Evolutionary conservation across 1,140 invertebrate species (phyloP).

Genomic region (Pentalonia nigronervosa): DNA sequence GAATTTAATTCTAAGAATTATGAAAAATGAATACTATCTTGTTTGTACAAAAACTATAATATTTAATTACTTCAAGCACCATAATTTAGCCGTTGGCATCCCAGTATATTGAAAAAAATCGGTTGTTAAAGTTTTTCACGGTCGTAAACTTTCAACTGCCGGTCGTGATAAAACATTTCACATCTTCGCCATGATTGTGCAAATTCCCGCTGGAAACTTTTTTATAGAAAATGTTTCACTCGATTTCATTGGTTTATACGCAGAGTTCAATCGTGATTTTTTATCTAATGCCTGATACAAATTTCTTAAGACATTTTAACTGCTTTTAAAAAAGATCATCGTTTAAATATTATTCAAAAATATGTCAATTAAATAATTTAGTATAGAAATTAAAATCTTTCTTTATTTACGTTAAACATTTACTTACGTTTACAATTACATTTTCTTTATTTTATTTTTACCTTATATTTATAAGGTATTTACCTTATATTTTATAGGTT

Average conservation of each 20-base stretch:
- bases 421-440: background rate
- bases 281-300: background rate
- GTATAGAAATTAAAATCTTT: background rate
- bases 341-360: background rate
- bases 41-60: background rate
- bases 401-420: background rate
- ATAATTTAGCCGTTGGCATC: background rate
- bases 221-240: background rate
- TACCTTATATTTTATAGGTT: too few relatives aligned
- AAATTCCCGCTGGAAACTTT: background rate
- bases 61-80: background rate
- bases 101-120: background rate
- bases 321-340: background rate
- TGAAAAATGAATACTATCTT: background rate
- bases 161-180: conserved; percentile 11
- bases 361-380: background rate
- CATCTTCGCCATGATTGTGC: conserved; percentile 6
- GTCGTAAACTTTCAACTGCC: conserved; percentile 18
- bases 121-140: background rate
- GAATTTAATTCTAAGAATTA: background rate
- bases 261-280: background rate
- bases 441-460: too few relatives aligned
- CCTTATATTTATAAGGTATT: background rate
- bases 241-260: background rate
- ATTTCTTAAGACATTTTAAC: background rate